These are phyloP conservation scores for Tautogolabrus adspersus DNA, from an alignment of 2,113 vertebrate genomes.

Conservation along the genomic window DNA sequence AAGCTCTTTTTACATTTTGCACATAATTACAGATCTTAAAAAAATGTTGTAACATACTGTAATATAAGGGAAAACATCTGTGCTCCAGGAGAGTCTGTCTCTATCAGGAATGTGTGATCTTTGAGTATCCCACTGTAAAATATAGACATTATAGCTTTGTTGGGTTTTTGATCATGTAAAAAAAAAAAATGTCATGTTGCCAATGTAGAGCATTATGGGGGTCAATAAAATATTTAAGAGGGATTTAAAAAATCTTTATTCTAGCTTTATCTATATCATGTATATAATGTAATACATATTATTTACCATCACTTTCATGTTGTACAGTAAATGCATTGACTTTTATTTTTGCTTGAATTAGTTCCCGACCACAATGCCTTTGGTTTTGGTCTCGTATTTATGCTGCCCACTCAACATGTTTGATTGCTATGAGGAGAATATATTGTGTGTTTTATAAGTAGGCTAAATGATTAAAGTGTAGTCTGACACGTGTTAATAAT, in stretches of 20 bases:
- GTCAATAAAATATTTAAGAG: constrained; percentile 17
- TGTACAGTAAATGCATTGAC: constrained; percentile 11
- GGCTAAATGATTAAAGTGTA: constrained; percentile 32
- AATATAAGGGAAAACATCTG: constrained; percentile 49
- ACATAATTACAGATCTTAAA: constrained; percentile 47
- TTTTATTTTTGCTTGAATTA: constrained; percentile 42
- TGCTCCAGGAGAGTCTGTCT: constrained; percentile 36
- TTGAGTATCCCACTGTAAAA: constrained; percentile 17
- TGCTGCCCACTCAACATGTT: constrained; percentile 15
- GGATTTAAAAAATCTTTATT: constrained; percentile 23
- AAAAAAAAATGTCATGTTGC: constrained; percentile 13
- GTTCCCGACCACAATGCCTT: constrained; percentile 58
- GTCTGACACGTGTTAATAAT: constrained; percentile 49
- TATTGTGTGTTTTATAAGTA: constrained; percentile 37
- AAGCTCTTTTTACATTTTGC: constrained; percentile 77
- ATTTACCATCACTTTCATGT: constrained; percentile 18
- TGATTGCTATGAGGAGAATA: constrained; percentile 19
- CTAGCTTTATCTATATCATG: constrained; percentile 23
- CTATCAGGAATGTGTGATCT: constrained; percentile 45
- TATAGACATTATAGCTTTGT: constrained; percentile 24
- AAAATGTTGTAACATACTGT: constrained; percentile 66
- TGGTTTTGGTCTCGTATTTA: constrained; percentile 37
- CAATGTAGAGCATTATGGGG: constrained; percentile 15
- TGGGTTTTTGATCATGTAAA: constrained; percentile 32
- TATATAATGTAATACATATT: constrained; percentile 38